Evolutionary conservation across 2,888 invertebrate species (phyloP).

Genomic region (Dromius quadrimaculatus): DNA sequence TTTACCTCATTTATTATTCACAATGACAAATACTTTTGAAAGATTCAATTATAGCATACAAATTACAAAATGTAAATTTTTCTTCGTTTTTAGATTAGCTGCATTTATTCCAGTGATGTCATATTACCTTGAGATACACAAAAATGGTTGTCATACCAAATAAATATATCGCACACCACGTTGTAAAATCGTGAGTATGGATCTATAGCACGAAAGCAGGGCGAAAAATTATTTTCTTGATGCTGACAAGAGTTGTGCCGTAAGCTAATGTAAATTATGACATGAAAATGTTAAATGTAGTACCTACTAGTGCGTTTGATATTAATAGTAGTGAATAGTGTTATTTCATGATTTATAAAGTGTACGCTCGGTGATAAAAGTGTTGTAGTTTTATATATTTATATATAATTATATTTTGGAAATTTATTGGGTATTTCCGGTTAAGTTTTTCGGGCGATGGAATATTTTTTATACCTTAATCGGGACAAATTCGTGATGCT

Average conservation of each 20-base stretch:
- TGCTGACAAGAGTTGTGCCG: neutral
- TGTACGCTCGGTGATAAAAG: neutral
- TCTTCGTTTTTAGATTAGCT: conserved; percentile 1
- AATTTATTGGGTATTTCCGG: too few relatives aligned
- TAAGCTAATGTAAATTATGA: neutral
- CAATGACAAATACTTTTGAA: too few relatives aligned
- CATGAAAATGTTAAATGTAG: neutral
- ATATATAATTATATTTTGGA: neutral
- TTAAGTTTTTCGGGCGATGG: too few relatives aligned
- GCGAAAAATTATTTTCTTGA: conserved; percentile 3
- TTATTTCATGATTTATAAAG: neutral
- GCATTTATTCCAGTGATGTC: conserved; percentile 20
- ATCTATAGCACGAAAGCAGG: neutral
- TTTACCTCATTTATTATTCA: neutral
- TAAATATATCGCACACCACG: neutral
- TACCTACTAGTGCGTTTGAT: neutral
- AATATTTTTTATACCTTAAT: too few relatives aligned
- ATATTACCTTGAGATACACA: conserved; percentile 38
- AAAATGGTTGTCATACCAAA: conserved; percentile 26
- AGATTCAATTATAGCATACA: neutral
- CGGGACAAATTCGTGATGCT: too few relatives aligned
- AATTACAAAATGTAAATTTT: conserved; percentile 35
- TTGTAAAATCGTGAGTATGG: neutral
- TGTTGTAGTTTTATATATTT: neutral
- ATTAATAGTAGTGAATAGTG: neutral